phyloP scores from a whole-genome alignment of 2,888 invertebrate species.

The Dorcus hopei region DNA sequence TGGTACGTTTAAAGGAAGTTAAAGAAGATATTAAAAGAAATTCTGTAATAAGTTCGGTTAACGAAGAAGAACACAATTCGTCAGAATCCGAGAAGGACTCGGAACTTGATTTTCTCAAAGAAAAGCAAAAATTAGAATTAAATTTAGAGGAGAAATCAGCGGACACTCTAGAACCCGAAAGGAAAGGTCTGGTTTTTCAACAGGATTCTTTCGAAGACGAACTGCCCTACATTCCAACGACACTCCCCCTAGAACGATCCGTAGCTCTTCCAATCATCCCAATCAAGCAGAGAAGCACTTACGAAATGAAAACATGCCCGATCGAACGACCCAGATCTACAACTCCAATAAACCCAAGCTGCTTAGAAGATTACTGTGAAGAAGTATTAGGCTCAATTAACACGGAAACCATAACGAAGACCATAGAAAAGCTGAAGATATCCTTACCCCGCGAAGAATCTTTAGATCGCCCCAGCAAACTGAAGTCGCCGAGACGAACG shows the following conservation, averaged over 20 bases:
- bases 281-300: slow-evolving; percentile 64
- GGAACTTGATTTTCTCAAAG: slow-evolving; percentile 51
- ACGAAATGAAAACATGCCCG: slow-evolving; percentile 65
- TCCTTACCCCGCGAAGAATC: slow-evolving; percentile 58
- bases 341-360: slow-evolving; percentile 68
- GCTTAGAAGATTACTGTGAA: slow-evolving; percentile 68
- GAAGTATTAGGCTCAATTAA: slow-evolving; percentile 40
- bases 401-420: slow-evolving; percentile 38
- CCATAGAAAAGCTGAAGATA: slow-evolving; percentile 66
- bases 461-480: slow-evolving; percentile 12
- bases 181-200: slow-evolving; percentile 71
- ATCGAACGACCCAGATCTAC: slow-evolving; percentile 73
- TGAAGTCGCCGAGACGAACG: slow-evolving; percentile 54
- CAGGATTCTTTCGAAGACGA: slow-evolving; percentile 83
- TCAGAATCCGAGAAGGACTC: slow-evolving; percentile 75
- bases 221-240: slow-evolving; percentile 87
- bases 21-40: neutral
- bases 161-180: slow-evolving; percentile 63
- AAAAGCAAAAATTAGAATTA: slow-evolving; percentile 40
- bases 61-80: slow-evolving; percentile 54
- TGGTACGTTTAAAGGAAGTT: neutral
- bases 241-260: slow-evolving; percentile 79
- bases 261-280: slow-evolving; percentile 79
- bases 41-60: slow-evolving; percentile 27
- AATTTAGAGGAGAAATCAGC: slow-evolving; percentile 50